Base-by-base conservation (phyloP, 2,888 invertebrate species). In the Dicycla oo region DNA sequence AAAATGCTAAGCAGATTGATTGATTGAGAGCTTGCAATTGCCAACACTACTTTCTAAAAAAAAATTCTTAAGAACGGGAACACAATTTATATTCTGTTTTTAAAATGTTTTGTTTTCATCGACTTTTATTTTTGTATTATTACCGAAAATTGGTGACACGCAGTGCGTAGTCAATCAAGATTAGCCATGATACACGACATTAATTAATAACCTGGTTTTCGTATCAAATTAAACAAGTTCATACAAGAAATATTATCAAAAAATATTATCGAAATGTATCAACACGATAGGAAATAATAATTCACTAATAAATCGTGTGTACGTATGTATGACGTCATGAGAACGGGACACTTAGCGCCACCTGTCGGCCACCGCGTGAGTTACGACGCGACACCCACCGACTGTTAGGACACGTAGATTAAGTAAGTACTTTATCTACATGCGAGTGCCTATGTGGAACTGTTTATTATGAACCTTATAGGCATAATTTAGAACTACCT, bases 331-430 rank as follows among this genome's bases (percentile, higher is more conserved):
- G 76, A 47, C 58, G 45, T 68, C 47, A 64, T 67, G 71, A 71
- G 67, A 80, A 76, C 81, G 58, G 49, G 30, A 73, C 81, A 45
- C 45, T 45, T 51, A 81, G 65, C 77, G 80, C 80, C 80, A 80
- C 62, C 79, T 79, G 64, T 71, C 77, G 79, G 62, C 38, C 53
- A 13, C 34, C 49, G 61, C 57, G 78, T 61, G 78, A 81, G 77
- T 81, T 72, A 81, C 65, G 65, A 51, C 38, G 34, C 26, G 65
- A 58, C 23, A 61, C 40, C 40, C 49, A 34, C 40, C 54, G 40
- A 68, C 75, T 67, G 66, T 63, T 78, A 47, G 56, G 60, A 57
- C 61, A 43, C 62, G 23, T 77, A 77, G 70, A 75, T 77, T 70
- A 70, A 47, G 49, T 75, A 76, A 68, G 53, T 77, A 70, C 78